A percentile compares a stretch with the other conserved stretches of the same genome.
Conservation (phyloP, 2,797 vertebrate genomes). For the Chromis chromis region DNA sequence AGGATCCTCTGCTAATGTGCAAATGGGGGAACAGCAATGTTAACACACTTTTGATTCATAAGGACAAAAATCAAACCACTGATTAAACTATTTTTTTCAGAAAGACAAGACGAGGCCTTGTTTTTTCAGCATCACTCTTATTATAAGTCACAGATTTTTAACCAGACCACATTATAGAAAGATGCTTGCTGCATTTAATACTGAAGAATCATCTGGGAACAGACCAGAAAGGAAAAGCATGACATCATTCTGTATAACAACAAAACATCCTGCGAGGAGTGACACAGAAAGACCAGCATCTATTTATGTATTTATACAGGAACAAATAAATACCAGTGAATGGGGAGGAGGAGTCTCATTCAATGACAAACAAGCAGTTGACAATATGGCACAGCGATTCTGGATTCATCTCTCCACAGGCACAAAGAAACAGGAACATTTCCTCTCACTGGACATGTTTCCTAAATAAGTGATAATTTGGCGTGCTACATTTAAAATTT, state of each 20-base stretch:
- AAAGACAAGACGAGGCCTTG: conserved; percentile 22
- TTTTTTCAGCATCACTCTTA: conserved; percentile 36
- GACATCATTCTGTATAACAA: conserved; percentile 52
- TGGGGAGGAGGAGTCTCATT: conserved; percentile 44
- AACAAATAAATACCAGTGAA: conserved; percentile 60
- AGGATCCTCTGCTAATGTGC: too few species aligned
- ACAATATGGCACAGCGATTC: conserved; percentile 53
- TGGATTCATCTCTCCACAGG: conserved; percentile 57
- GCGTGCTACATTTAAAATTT: conserved; percentile 34
- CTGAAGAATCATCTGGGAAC: conserved; percentile 34
- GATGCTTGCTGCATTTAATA: conserved; percentile 62
- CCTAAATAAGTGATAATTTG: conserved; percentile 46
- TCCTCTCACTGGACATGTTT: conserved; percentile 25
- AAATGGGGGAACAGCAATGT: background rate
- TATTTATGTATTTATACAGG: conserved; percentile 46
- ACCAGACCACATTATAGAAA: conserved; percentile 52
- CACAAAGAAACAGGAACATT: conserved; percentile 45
- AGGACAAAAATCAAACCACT: background rate
- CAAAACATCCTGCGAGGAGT: conserved; percentile 48
- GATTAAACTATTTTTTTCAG: background rate
- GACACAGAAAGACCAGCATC: conserved; percentile 43
- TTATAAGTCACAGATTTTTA: conserved; percentile 43
- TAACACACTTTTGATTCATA: background rate
- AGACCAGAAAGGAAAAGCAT: conserved; percentile 37
- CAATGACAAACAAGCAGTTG: conserved; percentile 47